Evolutionary conservation across 2,888 invertebrate genomes (phyloP).

Genomic region (Neoascia interrupta): DNA sequence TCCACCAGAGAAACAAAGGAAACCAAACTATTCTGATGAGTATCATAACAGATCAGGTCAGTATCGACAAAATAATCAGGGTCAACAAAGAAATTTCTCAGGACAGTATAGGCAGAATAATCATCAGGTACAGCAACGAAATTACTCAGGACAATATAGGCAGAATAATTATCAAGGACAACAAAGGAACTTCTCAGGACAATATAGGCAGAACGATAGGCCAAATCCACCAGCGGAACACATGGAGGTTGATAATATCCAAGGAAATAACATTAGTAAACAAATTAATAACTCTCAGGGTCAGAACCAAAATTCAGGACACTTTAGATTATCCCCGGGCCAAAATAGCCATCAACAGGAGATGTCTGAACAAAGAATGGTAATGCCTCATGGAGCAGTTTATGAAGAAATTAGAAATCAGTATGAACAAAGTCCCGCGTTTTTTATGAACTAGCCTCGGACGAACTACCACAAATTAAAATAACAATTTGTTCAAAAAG

Average conservation of each 20-base stretch:
- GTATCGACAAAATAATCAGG: background rate
- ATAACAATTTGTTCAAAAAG: background rate
- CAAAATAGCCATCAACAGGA: constrained; percentile 16
- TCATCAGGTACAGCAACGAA: background rate
- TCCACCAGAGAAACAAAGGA: constrained; percentile 1
- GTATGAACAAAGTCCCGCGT: background rate
- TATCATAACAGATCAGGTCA: background rate
- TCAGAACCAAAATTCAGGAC: constrained; percentile 10
- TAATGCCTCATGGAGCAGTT: background rate
- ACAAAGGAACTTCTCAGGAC: background rate
- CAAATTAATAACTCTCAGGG: constrained; percentile 10
- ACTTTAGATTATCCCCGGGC: background rate
- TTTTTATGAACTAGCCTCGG: constrained; percentile 25
- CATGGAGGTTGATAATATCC: constrained; percentile 7
- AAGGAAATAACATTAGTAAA: background rate
- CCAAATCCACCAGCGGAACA: background rate
- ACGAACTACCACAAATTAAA: constrained; percentile 3
- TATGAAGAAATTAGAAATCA: background rate
- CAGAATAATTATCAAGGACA: background rate
- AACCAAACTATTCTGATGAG: background rate
- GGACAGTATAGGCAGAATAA: background rate
- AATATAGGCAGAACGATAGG: background rate
- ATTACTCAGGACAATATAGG: background rate
- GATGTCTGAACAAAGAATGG: constrained; percentile 3
- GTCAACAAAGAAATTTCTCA: constrained; percentile 1